Percentiles rank a stretch among this genome's conserved stretches.
phyloP scores from a whole-genome alignment of 2,888 invertebrate genomes.

The Lottia scabra region DNA sequence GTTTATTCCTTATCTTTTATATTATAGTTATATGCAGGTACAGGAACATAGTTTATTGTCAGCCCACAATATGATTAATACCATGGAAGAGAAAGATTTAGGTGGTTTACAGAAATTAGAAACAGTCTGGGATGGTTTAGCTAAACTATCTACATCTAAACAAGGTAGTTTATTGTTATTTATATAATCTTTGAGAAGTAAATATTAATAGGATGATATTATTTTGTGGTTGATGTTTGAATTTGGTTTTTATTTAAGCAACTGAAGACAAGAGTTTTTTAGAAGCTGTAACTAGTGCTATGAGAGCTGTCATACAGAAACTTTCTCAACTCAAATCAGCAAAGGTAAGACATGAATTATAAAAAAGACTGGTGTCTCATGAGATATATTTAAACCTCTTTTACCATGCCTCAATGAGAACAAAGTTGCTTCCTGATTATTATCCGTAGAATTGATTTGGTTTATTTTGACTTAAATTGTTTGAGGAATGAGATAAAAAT shows the following conservation, averaged over 20 bases:
- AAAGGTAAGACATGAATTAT: slow-evolving; percentile 37
- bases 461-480: no score
- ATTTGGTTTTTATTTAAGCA: slow-evolving; percentile 30
- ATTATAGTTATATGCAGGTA: slow-evolving; percentile 64
- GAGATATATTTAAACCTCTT: no score
- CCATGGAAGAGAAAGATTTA: slow-evolving; percentile 75
- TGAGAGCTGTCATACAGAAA: slow-evolving; percentile 81
- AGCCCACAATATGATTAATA: slow-evolving; percentile 78
- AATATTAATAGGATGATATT: no score
- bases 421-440: no score
- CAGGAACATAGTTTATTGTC: slow-evolving; percentile 79
- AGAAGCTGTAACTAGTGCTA: slow-evolving; percentile 80
- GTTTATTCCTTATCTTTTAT: not conserved
- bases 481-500: no score
- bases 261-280: slow-evolving; percentile 69
- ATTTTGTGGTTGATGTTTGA: no score
- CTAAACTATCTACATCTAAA: slow-evolving; percentile 76
- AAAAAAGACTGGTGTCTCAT: no score
- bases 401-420: no score
- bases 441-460: no score
- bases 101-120: slow-evolving; percentile 73
- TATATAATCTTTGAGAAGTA: no score
- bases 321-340: slow-evolving; percentile 72
- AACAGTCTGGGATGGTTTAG: slow-evolving; percentile 77
- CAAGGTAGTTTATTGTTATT: slow-evolving; percentile 59